These are phyloP conservation scores for Epinotia nisella DNA, from an alignment of 2,888 invertebrate genomes.

Conservation along the genomic window DNA sequence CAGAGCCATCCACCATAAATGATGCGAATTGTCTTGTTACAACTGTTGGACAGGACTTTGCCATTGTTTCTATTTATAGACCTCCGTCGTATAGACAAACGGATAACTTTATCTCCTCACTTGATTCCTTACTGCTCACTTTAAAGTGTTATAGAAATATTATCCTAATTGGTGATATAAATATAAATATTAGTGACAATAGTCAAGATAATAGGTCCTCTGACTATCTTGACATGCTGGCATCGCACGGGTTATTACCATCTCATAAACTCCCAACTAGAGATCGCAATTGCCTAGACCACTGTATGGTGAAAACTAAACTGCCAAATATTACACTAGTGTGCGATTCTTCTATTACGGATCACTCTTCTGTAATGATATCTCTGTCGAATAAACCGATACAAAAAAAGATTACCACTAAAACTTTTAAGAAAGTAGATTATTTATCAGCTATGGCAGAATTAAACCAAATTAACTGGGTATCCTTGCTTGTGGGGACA, in stretches of 20 bases:
- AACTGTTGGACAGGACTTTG: constrained; percentile 1
- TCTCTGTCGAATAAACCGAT: not conserved
- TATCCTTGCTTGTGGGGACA: not conserved
- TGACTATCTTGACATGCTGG: constrained; percentile 10
- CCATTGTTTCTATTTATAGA: constrained; percentile 16
- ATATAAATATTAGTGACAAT: constrained; percentile 18
- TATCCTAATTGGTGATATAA: constrained; percentile 19
- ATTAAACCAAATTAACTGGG: constrained; percentile 9
- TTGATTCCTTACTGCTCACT: not conserved
- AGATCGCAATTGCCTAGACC: constrained; percentile 22
- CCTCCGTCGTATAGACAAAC: constrained; percentile 18
- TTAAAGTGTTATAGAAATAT: constrained; percentile 3
- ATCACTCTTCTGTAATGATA: constrained; percentile 9
- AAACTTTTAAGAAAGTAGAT: constrained; percentile 5
- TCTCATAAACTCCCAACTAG: constrained; percentile 21
- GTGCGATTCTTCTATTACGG: constrained; percentile 8
- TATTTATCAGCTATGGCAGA: not conserved
- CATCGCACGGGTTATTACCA: constrained; percentile 24
- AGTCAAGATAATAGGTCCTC: constrained; percentile 1
- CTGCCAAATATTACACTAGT: not conserved
- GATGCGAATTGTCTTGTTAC: constrained; percentile 26
- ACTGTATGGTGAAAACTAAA: constrained; percentile 23
- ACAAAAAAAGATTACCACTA: not conserved
- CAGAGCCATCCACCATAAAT: not conserved
- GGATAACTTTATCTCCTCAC: constrained; percentile 8